Base-by-base conservation (phyloP, 92 coral and sea anemone species). In the Heliopora coerulea region DNA sequence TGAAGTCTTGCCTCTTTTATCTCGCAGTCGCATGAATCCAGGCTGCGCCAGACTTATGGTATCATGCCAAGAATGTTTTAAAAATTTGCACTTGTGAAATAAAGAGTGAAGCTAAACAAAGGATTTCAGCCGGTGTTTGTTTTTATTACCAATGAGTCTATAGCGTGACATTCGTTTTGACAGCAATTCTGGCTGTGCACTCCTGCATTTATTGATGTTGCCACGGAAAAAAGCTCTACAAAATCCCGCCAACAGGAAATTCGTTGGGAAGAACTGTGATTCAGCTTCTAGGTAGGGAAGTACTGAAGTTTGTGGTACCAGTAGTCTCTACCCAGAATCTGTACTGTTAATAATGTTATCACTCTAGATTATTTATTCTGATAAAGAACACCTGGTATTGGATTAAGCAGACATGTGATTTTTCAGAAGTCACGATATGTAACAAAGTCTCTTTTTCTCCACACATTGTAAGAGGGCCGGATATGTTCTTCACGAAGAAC, bases 371-470 rank as follows among this genome's bases (percentile, higher is more conserved):
- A 34, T 34, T 21, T 44, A 20, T 26, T 48, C 39, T 67, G 58
- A 67, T 67, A 48, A 48, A 21, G 15, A 21, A 27, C n/a, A 15
- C 17, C 52, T 6, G 52, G 34, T 27, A 67, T 67, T 40, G 31
- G 28, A 10, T 65, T 13, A 37, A 44, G n/a, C n/a, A 41, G 27
- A 24, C 35, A 59, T 42, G 30, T 35, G 27, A 26, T 20, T 30
- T 40, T 39, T 10, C 20, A 67, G 23, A 54, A 67, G 74, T 67
- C 74, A 67, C 74, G 74, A 67, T n/a, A 67, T 67, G 31, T 23
- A 12, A 5, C 54, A 30, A 67, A 67, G n/a, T n/a, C 15, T 46
- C 15, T 2, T 3, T 8, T 46, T 46, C 15, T 46, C 52, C 12
- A 5, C 12, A 37, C 42, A 37, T n/a, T n/a, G n/a, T n/a, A n/a